Evolutionary conservation across 1,140 invertebrate genomes (phyloP).

Genomic region (Holotrichia oblita): DNA sequence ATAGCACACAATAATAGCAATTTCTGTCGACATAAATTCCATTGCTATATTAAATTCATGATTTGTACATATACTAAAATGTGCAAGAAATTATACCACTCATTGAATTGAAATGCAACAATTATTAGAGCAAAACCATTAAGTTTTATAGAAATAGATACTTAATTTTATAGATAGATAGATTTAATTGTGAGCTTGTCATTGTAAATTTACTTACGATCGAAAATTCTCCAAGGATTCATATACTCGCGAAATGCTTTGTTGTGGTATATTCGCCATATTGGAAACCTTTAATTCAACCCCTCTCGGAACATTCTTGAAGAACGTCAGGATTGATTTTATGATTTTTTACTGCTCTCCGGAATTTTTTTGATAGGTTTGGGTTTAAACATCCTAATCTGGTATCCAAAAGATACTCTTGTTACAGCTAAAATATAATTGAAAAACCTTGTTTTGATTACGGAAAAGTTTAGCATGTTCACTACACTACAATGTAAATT

Average conservation of each 20-base stretch:
- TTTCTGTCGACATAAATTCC: no score
- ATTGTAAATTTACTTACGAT: conserved; percentile 66
- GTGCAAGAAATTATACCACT: no score
- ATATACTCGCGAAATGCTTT: conserved; percentile 78
- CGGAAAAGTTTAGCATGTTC: no score
- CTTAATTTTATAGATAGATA: no score
- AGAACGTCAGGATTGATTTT: conserved; percentile 80
- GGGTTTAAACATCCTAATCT: conserved; percentile 79
- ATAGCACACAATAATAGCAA: background rate
- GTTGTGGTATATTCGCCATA: conserved; percentile 83
- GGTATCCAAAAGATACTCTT: conserved; percentile 79
- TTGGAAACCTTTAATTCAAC: conserved; percentile 81
- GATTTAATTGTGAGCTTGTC: no score
- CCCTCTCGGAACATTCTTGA: conserved; percentile 80
- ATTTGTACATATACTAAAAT: no score
- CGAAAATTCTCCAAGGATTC: conserved; percentile 75
- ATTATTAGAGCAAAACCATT: no score
- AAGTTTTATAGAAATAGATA: no score
- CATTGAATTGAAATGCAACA: no score
- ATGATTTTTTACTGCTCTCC: conserved; percentile 82
- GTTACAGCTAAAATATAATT: conserved; percentile 74
- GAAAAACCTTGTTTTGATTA: background rate
- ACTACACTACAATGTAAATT: no score
- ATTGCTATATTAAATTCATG: no score
- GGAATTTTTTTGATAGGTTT: conserved; percentile 62